Percentiles rank a stretch among this genome's conserved stretches.
Evolutionary conservation across 2,113 vertebrate species (phyloP).

Genomic region (Oxyura jamaicensis): DNA sequence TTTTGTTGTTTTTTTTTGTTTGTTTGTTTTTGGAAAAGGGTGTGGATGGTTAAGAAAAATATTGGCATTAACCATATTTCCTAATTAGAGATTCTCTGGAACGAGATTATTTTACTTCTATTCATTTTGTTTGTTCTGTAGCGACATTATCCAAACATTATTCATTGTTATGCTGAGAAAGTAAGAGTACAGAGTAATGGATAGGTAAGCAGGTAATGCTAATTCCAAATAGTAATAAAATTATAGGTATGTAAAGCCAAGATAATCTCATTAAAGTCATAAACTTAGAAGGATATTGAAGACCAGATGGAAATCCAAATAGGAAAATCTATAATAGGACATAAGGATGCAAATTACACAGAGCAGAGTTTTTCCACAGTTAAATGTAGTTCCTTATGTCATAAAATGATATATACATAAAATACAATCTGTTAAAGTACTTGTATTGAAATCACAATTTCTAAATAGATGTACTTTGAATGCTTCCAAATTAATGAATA

Average conservation of each 20-base stretch:
- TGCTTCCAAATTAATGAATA: slow-evolving; percentile 56
- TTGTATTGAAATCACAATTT: slow-evolving; percentile 70
- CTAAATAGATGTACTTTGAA: slow-evolving; percentile 51
- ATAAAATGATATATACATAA: slow-evolving; percentile 77
- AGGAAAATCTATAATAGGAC: slow-evolving; percentile 74
- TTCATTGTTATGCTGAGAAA: slow-evolving; percentile 37
- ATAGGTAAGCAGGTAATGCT: slow-evolving; percentile 48
- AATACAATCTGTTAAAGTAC: slow-evolving; percentile 80
- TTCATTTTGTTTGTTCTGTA: not conserved
- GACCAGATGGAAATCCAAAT: slow-evolving; percentile 80
- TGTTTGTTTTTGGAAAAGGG: not conserved
- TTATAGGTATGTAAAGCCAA: slow-evolving; percentile 65
- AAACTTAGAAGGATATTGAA: slow-evolving; percentile 71
- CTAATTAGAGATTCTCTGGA: not conserved
- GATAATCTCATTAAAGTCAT: slow-evolving; percentile 76
- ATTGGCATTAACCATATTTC: not conserved
- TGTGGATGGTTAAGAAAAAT: not conserved
- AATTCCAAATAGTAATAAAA: slow-evolving; percentile 72
- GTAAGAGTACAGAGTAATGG: slow-evolving; percentile 18
- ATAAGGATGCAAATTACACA: slow-evolving; percentile 79
- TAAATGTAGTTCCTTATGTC: slow-evolving; percentile 72
- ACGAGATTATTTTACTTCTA: not conserved
- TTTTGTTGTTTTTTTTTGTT: not conserved
- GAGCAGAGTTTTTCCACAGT: slow-evolving; percentile 74
- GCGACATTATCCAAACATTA: not conserved